Base-by-base conservation (phyloP, 2,888 invertebrate genomes). In the Lochmaea capreae region DNA sequence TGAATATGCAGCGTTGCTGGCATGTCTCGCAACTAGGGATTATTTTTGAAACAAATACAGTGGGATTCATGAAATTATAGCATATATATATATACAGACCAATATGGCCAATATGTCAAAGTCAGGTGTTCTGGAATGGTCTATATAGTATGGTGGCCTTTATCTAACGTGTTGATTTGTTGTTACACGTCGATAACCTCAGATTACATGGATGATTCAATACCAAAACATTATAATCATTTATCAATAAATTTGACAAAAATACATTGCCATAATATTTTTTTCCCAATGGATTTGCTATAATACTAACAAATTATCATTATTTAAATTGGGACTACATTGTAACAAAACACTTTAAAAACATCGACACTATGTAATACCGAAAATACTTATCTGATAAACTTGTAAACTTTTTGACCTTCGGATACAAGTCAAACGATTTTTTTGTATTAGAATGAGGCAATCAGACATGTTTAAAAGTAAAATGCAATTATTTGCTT, bases 221-320 rank as follows among this genome's bases (percentile, higher is more conserved):
- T 39, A 39, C 33, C 33, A 39, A 39, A 39, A 9, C 33, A 39
- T 39, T 2, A 8, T 39, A 39, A 39, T 39, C 9, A n/a, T 49
- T 49, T 49, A 49, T 49, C 1, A 14, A 8, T 14, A n/a, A 14
- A 49, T 6, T 49, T 49, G n/a, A 49, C 14, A 49, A 49, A n/a
- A 49, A 49, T 49, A 49, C 14, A 49, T 49, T n/a, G 49, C 14
- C 14, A 6, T 49, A 6, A 49, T 49, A n/a, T 8, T 14, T 49
- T 49, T n/a, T 49, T 6, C 1, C n/a, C n/a, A 49, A 49, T 49
- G 49, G 46, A 49, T 49, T 49, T 49, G 14, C 14, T n/a, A 49
- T 49, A 49, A 49, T n/a, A n/a, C n/a, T n/a, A 49, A 49, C 49
- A 49, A 49, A 49, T 49, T 49, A 49, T 49, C 49, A 33, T 39